Evolutionary conservation across 2,888 invertebrate genomes (phyloP).

Genomic region (Adela reaumurella): DNA sequence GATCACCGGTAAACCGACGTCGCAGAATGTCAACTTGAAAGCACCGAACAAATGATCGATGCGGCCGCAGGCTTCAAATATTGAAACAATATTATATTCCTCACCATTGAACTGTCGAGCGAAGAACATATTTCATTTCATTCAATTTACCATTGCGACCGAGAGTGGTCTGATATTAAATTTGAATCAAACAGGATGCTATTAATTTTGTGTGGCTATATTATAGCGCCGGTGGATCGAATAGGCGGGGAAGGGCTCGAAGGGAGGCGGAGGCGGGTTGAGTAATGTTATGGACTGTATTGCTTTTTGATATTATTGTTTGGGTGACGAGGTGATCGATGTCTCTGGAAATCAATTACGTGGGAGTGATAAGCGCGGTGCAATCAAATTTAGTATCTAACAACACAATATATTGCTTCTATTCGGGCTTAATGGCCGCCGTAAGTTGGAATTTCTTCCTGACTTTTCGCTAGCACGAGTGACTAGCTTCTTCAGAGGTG

Average conservation of each 20-base stretch:
- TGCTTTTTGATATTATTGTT: neutral
- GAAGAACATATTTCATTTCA: constrained; percentile 6
- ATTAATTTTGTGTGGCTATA: constrained; percentile 1
- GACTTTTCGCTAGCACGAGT: no score
- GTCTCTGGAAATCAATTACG: neutral
- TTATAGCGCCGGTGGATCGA: constrained; percentile 1
- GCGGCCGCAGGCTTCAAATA: constrained; percentile 3
- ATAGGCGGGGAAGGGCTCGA: neutral
- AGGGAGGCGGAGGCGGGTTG: neutral
- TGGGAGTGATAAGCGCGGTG: no score
- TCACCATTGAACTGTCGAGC: constrained; percentile 3
- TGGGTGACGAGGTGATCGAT: neutral
- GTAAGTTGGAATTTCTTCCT: no score
- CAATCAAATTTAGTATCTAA: no score
- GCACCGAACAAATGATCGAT: constrained; percentile 2
- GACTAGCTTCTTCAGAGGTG: no score
- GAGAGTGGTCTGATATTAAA: neutral
- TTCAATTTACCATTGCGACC: constrained; percentile 3
- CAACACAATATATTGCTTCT: no score
- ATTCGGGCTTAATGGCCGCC: no score
- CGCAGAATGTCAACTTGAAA: constrained; percentile 1
- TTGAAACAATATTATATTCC: constrained; percentile 4
- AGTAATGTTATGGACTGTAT: neutral
- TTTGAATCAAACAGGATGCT: neutral
- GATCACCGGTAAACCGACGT: neutral